Evolutionary conservation across 2,113 vertebrate genomes (phyloP).

Genomic region (Anolis sagrei): DNA sequence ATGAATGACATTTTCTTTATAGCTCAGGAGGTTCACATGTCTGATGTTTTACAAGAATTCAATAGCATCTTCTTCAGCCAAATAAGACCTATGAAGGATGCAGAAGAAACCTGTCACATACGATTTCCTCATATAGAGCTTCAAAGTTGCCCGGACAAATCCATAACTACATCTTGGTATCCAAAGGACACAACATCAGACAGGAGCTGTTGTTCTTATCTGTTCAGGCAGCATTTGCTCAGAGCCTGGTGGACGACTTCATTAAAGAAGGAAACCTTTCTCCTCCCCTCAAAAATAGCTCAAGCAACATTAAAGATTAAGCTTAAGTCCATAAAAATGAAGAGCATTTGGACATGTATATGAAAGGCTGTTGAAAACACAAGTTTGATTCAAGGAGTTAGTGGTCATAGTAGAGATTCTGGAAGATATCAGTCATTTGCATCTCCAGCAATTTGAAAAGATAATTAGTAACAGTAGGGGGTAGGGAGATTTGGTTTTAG

Average conservation of each 20-base stretch:
- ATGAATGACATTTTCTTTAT: slow-evolving; percentile 33
- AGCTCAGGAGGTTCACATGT: slow-evolving; percentile 21
- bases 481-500: not conserved
- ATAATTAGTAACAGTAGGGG: not conserved
- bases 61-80: slow-evolving; percentile 2
- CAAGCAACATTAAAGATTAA: not conserved
- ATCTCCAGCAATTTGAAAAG: not conserved
- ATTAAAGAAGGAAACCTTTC: slow-evolving; percentile 10
- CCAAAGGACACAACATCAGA: slow-evolving; percentile 12
- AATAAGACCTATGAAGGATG: slow-evolving; percentile 20
- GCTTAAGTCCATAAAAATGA: not conserved
- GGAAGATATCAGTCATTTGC: not conserved
- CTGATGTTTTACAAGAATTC: slow-evolving; percentile 35
- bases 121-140: slow-evolving; percentile 13
- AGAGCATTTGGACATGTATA: not conserved
- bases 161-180: slow-evolving; percentile 22
- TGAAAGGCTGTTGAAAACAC: not conserved
- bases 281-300: not conserved
- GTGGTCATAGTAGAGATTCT: not conserved
- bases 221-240: not conserved
- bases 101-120: slow-evolving; percentile 21
- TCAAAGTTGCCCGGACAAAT: slow-evolving; percentile 35
- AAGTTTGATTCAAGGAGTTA: not conserved
- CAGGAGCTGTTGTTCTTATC: slow-evolving; percentile 5
- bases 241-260: not conserved